Evolutionary conservation across 2,888 invertebrate species (phyloP).

Genomic region (Melolontha melolontha): DNA sequence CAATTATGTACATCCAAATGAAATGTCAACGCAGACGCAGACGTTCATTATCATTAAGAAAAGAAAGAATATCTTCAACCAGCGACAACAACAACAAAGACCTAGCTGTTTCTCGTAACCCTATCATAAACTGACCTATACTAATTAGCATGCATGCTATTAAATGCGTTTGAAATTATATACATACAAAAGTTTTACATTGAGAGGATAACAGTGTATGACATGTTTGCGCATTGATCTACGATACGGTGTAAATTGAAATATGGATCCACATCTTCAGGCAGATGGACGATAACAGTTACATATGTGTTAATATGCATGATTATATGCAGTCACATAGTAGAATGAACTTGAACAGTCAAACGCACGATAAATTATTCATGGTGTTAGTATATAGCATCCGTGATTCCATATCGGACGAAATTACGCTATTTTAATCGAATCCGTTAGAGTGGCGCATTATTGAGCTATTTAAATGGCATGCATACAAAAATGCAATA

Average conservation of each 20-base stretch:
- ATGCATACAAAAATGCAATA: not conserved
- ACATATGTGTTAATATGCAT: constrained; percentile 15
- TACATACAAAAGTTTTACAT: constrained; percentile 11
- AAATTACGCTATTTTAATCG: constrained; percentile 27
- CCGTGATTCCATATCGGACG: constrained; percentile 24
- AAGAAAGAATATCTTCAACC: not conserved
- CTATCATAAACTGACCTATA: constrained; percentile 27
- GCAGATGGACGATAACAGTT: constrained; percentile 20
- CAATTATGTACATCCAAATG: too few relatives aligned
- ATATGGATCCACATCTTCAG: constrained; percentile 9
- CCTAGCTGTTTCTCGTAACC: constrained; percentile 6
- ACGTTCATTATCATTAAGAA: too few relatives aligned
- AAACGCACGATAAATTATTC: constrained; percentile 33
- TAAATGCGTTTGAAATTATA: constrained; percentile 5
- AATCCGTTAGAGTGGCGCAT: constrained; percentile 20
- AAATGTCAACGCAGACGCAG: too few relatives aligned
- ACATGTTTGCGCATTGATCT: constrained; percentile 18
- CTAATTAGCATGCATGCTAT: not conserved
- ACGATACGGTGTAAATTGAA: constrained; percentile 16
- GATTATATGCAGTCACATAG: constrained; percentile 20
- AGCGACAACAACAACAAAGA: constrained; percentile 1
- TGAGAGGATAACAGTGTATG: constrained; percentile 19
- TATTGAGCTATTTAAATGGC: constrained; percentile 10
- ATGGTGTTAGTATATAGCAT: constrained; percentile 30
- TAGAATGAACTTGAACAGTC: constrained; percentile 32